Evolutionary conservation across 2,113 vertebrate species (phyloP).

Genomic region (Oreotrochilus melanogaster): DNA sequence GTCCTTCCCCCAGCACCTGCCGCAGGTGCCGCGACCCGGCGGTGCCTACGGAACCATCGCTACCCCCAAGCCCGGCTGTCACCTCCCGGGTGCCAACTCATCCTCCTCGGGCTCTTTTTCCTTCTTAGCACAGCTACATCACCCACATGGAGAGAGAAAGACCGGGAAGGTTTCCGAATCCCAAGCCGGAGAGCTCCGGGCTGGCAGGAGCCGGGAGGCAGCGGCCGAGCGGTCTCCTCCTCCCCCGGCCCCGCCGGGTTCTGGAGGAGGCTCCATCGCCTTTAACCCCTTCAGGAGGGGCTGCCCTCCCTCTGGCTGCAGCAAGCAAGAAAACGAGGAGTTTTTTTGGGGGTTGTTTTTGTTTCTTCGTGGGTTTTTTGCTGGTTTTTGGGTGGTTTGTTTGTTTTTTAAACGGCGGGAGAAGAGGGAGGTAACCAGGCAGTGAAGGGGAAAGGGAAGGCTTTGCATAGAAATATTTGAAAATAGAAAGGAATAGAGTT

Average conservation of each 20-base stretch:
- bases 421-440: not conserved
- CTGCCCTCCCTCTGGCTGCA: not conserved
- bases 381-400: no score
- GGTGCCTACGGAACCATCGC: not conserved
- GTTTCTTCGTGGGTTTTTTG: no score
- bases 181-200: not conserved
- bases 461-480: rapidly evolving
- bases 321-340: not conserved
- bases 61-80: not conserved
- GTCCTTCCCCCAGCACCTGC: conserved; percentile 78
- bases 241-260: conserved; percentile 45
- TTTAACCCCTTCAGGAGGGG: conserved; percentile 69
- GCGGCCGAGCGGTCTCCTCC: conserved; percentile 25
- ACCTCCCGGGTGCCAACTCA: not conserved
- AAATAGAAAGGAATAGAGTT: rapidly evolving
- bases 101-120: not conserved
- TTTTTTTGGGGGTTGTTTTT: no score
- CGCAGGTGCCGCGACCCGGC: not conserved
- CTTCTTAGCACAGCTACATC: no score
- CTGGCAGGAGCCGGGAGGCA: not conserved
- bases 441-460: rapidly evolving
- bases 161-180: not conserved
- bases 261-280: conserved; percentile 55
- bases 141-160: no score
- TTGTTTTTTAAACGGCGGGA: not conserved